Base-by-base conservation (phyloP, 2,797 vertebrate genomes). In the Cuculus canorus region DNA sequence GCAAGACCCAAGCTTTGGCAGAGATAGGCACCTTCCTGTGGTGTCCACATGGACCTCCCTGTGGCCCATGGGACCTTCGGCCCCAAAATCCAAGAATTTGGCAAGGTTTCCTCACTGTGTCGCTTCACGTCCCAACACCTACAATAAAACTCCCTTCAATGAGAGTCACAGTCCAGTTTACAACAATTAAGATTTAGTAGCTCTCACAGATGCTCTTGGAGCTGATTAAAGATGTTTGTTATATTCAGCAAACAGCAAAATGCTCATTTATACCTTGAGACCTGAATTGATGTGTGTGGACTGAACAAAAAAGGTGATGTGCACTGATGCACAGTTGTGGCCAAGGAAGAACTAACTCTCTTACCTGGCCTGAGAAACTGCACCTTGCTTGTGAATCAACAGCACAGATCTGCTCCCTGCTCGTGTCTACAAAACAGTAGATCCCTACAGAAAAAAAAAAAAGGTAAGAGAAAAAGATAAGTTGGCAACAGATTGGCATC, bases 131-230 rank as follows among this genome's bases (percentile, higher is more conserved):
- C 48, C 33, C 35, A 27, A 9, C 14, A 27, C 11, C 43, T 60
- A 17, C 23, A 37, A 41, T 30, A 37, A 24, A 64, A 37, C 45
- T 41, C 53, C 57, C 18, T 45, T 32, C 69, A 41, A 11, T 6
- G 8, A 82, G 66, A 0, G 1, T 9, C 9, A 0, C 65, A 63
- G 54, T 4, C 13, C 56, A 43, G n/a, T 43, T 63, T 30, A 33
- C 21, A 24, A 45, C 9, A 32, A 41, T 14, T 69, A 14, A 1
- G 21, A 64, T 30, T 33, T 17, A 75, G 61, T 45, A 75, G 52
- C 52, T 73, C 47, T 68, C 59, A 52, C 0, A 0, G 37, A 23
- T 9, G 27, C 7, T 35, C 54, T 28, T 65, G 35, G 68, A 35
- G 11, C 14, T 37, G 45, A 35, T 54, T 47, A 60, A 80, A 64